Conservation (phyloP, 2,888 invertebrate species). For the Campoplex capitator region DNA sequence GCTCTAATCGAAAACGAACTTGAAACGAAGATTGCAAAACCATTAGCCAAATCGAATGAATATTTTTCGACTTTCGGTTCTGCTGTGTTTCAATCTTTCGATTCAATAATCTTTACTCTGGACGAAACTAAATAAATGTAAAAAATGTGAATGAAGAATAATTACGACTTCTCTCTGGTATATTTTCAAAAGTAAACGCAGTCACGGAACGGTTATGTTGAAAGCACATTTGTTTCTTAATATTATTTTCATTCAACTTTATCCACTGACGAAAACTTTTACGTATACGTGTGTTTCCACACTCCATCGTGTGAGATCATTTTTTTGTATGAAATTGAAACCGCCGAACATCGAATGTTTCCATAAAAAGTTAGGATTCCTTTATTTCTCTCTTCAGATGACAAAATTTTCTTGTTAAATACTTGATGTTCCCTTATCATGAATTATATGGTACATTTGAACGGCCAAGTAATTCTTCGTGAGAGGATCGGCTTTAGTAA, state of each 20-base stretch:
- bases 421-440: background rate
- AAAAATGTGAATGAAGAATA: too few species aligned
- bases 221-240: too few species aligned
- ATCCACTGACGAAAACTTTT: background rate
- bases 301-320: background rate
- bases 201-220: too few species aligned
- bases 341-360: background rate
- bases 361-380: background rate
- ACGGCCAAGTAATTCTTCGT: constrained; percentile 19
- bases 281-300: background rate
- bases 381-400: background rate
- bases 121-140: background rate
- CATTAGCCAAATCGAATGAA: background rate
- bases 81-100: background rate
- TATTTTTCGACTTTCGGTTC: background rate
- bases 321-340: background rate
- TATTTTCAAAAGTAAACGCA: too few species aligned
- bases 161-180: too few species aligned
- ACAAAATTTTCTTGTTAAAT: background rate
- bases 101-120: background rate
- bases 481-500: constrained; percentile 17
- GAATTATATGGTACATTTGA: background rate
- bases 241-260: too few species aligned
- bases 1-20: background rate
- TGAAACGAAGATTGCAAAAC: background rate